Base-by-base conservation (phyloP, 2,797 vertebrate species). In the Macrochelys suwanniensis region DNA sequence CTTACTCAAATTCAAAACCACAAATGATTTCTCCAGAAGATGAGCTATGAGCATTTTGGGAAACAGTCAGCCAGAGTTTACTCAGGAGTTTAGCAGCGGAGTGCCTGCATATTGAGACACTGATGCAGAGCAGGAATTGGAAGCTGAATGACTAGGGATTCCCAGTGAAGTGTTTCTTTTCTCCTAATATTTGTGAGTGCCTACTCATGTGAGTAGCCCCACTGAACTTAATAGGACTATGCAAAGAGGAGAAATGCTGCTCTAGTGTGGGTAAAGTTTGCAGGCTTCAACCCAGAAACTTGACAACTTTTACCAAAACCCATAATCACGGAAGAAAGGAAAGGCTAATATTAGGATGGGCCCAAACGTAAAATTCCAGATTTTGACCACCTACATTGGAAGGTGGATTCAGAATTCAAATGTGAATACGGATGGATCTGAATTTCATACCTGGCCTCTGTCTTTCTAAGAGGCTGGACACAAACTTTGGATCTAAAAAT, bases 21-120 rank as follows among this genome's bases (percentile, higher is more conserved):
- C 79, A 90, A 65, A 71, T 51, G 80, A 53, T 84, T 96, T 97
- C 91, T 84, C 56, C 86, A 89, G 78, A 93, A 82, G 80, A 51
- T 13, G 61, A 87, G 50, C 81, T 54, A 80, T 6, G n/a, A 82
- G 3, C 28, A 42, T 45, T 85, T 49, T 28, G 37, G 88, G 50
- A 12, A 94, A 49, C 33, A 93, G 25, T 2, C 2, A 15, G 2
- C 25, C 25, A 87, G 51, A 45, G 9, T 84, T 93, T 87, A 81
- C 25, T 65, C 23, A 61, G 12, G 1, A 83, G 3, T 59, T 82
- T 57, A 50, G 65, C 65, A 68, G n/a, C 17, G 37, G 16, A 12
- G 17, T 3, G 92, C 84, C 87, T 94, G 61, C 42, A 74, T 47
- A 45, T n/a, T 26, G 47, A 94, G 33, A 77, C 15, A 85, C 6